Evolutionary conservation across 2,797 vertebrate genomes (phyloP).

Genomic region (Nannoperca australis): DNA sequence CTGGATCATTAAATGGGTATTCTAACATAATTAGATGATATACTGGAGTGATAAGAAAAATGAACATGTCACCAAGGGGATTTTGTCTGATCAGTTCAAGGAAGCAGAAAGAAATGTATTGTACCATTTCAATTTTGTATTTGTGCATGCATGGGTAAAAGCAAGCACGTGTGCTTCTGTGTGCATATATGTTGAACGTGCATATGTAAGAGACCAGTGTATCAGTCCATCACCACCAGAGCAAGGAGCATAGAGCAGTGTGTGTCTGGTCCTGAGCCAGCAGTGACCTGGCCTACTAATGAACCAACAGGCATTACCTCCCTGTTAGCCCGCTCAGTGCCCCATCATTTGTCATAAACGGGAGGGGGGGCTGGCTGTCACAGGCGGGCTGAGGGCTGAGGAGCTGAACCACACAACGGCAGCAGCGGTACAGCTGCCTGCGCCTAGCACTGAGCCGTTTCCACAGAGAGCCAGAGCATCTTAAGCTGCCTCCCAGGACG

Average conservation of each 20-base stretch:
- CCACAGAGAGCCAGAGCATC: slow-evolving; percentile 59
- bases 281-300: slow-evolving; percentile 75
- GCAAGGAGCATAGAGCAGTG: slow-evolving; percentile 19
- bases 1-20: slow-evolving; percentile 29
- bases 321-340: slow-evolving; percentile 70
- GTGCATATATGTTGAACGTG: slow-evolving; percentile 1
- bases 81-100: slow-evolving; percentile 7
- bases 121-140: neutral
- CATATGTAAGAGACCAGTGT: slow-evolving; percentile 5
- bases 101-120: slow-evolving; percentile 8
- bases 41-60: neutral
- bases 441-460: slow-evolving; percentile 58
- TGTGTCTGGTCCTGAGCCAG: slow-evolving; percentile 44
- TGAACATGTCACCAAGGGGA: neutral
- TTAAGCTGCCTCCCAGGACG: slow-evolving; percentile 70
- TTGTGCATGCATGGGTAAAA: neutral
- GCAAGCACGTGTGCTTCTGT: neutral
- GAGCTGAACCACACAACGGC: slow-evolving; percentile 53
- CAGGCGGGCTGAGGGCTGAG: slow-evolving; percentile 49
- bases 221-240: slow-evolving; percentile 33
- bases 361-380: slow-evolving; percentile 63
- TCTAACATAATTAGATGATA: slow-evolving; percentile 16
- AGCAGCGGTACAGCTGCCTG: slow-evolving; percentile 45
- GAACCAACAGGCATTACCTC: slow-evolving; percentile 77
- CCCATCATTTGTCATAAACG: slow-evolving; percentile 78